phyloP scores from a whole-genome alignment of 2,113 vertebrate genomes.

The Perognathus longimembris region DNA sequence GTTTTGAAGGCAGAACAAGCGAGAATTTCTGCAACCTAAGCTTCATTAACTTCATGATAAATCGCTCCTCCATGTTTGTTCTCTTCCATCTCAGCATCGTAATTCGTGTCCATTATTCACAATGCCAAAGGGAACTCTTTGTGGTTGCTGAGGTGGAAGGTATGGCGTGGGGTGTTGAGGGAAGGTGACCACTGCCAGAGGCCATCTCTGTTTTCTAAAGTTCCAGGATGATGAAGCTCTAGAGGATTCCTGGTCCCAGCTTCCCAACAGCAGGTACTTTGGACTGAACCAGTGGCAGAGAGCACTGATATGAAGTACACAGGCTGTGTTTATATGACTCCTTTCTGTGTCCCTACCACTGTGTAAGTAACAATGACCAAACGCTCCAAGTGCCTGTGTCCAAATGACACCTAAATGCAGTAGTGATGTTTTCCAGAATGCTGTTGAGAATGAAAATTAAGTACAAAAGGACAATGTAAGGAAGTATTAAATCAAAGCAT shows the following conservation, averaged over 20 bases:
- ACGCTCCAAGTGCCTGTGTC: neutral
- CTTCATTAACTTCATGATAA: neutral
- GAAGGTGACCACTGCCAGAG: neutral
- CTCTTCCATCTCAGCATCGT: neutral
- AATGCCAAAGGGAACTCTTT: neutral
- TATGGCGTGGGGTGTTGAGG: neutral
- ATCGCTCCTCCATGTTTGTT: neutral
- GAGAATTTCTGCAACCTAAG: neutral
- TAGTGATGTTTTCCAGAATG: neutral
- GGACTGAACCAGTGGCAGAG: neutral
- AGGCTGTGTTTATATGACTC: neutral
- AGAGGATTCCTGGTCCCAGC: neutral
- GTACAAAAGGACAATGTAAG: neutral
- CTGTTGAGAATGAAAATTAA: neutral
- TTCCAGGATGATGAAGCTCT: neutral
- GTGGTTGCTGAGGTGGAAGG: neutral
- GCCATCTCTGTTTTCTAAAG: neutral
- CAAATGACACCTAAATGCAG: neutral
- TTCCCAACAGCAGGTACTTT: neutral
- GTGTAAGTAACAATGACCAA: neutral
- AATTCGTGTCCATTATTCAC: neutral
- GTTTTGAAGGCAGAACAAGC: neutral
- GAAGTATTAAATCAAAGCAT: neutral
- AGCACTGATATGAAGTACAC: neutral
- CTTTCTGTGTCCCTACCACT: neutral